Evolutionary conservation across 2,888 invertebrate genomes (phyloP).

Genomic region (Oasisia sp.): DNA sequence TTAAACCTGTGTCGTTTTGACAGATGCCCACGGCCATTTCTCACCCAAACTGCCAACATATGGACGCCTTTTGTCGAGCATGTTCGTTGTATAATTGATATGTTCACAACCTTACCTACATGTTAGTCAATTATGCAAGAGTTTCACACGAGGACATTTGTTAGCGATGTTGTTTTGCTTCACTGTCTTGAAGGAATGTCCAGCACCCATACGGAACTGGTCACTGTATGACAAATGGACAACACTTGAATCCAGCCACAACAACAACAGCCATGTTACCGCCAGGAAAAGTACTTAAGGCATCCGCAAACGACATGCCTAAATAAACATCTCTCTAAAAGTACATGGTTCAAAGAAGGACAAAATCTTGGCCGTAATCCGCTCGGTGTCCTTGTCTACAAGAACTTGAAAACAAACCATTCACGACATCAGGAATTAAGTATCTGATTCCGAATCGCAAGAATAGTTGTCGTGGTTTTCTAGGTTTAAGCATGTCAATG

Average conservation of each 20-base stretch:
- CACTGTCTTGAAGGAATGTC: neutral
- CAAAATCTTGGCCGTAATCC: neutral
- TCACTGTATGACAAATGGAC: neutral
- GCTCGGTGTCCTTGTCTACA: neutral
- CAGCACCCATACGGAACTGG: neutral
- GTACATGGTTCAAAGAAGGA: neutral
- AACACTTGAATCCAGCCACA: neutral
- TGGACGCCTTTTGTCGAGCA: neutral
- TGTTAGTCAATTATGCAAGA: neutral
- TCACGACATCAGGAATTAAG: neutral
- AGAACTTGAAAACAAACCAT: neutral
- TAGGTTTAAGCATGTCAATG: no score
- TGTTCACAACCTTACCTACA: neutral
- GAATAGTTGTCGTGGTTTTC: no score
- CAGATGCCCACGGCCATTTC: neutral
- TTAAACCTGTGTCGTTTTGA: neutral
- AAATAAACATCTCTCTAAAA: neutral
- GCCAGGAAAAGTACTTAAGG: neutral
- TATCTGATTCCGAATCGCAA: no score
- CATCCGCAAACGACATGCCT: neutral
- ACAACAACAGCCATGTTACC: neutral
- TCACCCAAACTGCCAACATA: neutral
- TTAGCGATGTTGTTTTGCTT: neutral
- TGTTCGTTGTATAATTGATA: neutral
- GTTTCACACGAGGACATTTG: neutral